Conservation (phyloP, 1,140 invertebrate genomes). For the Rhyacophila brunnea region DNA sequence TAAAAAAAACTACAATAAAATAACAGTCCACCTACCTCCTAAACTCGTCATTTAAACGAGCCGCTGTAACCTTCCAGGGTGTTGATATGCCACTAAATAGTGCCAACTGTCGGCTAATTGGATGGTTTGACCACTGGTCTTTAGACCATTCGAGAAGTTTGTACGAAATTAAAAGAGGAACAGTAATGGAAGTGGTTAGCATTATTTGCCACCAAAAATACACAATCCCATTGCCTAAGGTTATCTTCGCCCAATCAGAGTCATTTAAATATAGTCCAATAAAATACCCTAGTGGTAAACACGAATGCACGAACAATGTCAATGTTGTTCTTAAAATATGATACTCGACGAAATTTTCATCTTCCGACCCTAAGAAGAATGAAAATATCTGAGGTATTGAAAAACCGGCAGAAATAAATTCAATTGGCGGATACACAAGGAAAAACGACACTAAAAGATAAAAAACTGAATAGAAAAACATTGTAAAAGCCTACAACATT, state of each 20-base stretch:
- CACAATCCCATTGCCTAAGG: background rate
- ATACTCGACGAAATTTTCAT: conserved; percentile 68
- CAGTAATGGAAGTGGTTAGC: conserved; percentile 40
- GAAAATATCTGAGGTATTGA: conserved; percentile 69
- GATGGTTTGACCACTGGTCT: conserved; percentile 71
- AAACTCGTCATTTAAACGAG: conserved; percentile 76
- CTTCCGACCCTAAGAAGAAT: conserved; percentile 65
- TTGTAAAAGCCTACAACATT: too few relatives aligned
- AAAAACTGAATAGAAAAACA: conserved; percentile 55
- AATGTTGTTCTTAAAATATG: conserved; percentile 67
- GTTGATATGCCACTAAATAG: conserved; percentile 62
- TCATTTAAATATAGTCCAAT: conserved; percentile 40
- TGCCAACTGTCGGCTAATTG: conserved; percentile 65
- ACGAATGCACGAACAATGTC: conserved; percentile 66
- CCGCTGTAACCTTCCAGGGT: conserved; percentile 67
- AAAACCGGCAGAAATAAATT: conserved; percentile 72
- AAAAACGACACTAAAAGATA: conserved; percentile 68
- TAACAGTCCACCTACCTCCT: conserved; percentile 53
- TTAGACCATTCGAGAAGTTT: conserved; percentile 65
- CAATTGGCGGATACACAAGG: conserved; percentile 71
- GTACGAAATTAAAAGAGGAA: conserved; percentile 43
- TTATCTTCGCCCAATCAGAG: conserved; percentile 13
- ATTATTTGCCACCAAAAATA: conserved; percentile 41
- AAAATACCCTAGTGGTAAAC: conserved; percentile 68
- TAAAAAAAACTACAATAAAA: background rate